Percentiles rank a stretch among this genome's conserved stretches.
These are phyloP conservation scores for Polypterus bichir DNA, from an alignment of 2,113 vertebrate genomes.

Conservation along the genomic window DNA sequence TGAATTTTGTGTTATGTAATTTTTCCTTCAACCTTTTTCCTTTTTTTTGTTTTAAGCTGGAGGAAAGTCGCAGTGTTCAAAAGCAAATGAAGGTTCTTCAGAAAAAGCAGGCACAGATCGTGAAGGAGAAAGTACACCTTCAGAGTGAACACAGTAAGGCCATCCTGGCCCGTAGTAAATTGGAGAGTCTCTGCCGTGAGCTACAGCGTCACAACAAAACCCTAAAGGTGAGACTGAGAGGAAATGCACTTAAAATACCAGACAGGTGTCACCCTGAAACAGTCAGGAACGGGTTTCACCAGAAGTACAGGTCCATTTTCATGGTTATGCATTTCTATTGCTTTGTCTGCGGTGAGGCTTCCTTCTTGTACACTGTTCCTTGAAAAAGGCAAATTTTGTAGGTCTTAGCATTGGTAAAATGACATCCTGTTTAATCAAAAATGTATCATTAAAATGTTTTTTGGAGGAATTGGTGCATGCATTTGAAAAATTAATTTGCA, in stretches of 20 bases:
- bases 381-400: no score
- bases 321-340: no score
- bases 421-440: no score
- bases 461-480: no score
- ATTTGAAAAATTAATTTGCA: no score
- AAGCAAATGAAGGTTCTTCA: constrained; percentile 89
- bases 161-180: constrained; percentile 90
- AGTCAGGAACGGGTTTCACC: no score
- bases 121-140: constrained; percentile 90
- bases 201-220: constrained; percentile 96
- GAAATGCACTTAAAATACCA: neutral
- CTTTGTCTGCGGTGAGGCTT: no score
- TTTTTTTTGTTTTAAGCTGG: constrained; percentile 54
- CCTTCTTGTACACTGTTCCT: no score
- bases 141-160: constrained; percentile 96
- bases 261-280: no score
- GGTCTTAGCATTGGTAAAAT: no score
- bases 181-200: constrained; percentile 92
- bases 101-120: constrained; percentile 90
- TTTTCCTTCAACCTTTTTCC: neutral
- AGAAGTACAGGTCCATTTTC: no score
- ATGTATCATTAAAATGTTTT: no score
- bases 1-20: neutral
- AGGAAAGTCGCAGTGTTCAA: constrained; percentile 89
- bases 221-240: constrained; percentile 64